Evolutionary conservation across 2,888 invertebrate genomes (phyloP), one percentile per base, ranked within the genome.

Genomic region (Corythucha ciliata): DNA sequence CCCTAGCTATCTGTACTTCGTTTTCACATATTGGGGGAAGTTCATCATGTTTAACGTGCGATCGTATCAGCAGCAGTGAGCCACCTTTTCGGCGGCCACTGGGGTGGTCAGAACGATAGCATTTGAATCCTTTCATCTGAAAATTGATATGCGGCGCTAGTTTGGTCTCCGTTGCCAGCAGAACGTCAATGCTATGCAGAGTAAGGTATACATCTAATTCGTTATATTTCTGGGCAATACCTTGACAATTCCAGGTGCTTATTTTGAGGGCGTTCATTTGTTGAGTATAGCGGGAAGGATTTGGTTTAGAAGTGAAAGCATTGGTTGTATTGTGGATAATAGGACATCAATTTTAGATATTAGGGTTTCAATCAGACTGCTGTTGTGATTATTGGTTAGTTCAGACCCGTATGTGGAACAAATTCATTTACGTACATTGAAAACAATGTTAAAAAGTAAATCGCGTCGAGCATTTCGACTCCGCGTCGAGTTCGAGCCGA

Each of bases 251-350:
- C 37, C 37, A 37, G n/a, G 37, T 18, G 37, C 37, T 18, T 12
- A 37, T 37, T 37, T 37, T 37, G 12, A 37, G n/a, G 21, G 8
- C n/a, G 14, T 18, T 37, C 37, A 37, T 37, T 37, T 37, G 21
- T 37, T 36, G 10, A 37, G 20, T 37, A 37, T 8, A 22, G 36
- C 20, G 20, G 36, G 36, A n/a, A 36, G 18, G 36, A 36, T 18
- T n/a, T 36, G 36, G 20, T 21, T 36, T n/a, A 36, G 18, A 14
- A 34, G 5, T 6, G 34, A 16, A 6, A 34, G 34, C 5, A 34
- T 14, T 16, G 34, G 34, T n/a, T n/a, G n/a, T n/a, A 36, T 36
- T 36, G 37, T 36, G 37, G 37, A 36, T 36, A 36, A 36, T 20
- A 36, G 37, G 6, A 22, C 7, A 36, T 36, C 37, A 14, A 36